phyloP scores from a whole-genome alignment of 1,140 invertebrate genomes.

The Eupeodes corollae region DNA sequence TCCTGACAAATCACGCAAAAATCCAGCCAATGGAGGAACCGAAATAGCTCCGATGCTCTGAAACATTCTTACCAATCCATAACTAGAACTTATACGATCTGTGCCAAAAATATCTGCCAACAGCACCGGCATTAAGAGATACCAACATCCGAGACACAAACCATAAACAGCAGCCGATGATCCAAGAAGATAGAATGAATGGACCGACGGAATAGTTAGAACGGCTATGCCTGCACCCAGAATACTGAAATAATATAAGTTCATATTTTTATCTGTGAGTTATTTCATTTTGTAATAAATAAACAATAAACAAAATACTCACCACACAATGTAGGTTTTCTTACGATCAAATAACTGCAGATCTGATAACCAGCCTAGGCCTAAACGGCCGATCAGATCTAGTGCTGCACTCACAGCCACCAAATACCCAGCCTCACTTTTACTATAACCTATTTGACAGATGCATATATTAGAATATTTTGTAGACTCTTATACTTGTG shows the following conservation, averaged over 20 bases:
- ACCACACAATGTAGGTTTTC: conserved; percentile 61
- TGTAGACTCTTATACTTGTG: too few relatives aligned
- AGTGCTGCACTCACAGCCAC: conserved; percentile 60
- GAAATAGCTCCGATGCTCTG: conserved; percentile 62
- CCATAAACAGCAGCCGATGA: conserved; percentile 51
- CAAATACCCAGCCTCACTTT: conserved; percentile 54
- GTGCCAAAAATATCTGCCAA: conserved; percentile 60
- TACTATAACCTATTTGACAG: conserved; percentile 55
- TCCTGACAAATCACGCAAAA: conserved; percentile 54
- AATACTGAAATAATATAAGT: conserved; percentile 52
- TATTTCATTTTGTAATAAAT: too few relatives aligned
- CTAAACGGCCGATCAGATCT: conserved; percentile 55
- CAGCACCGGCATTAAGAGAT: conserved; percentile 58
- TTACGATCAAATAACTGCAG: conserved; percentile 55
- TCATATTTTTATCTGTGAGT: too few relatives aligned
- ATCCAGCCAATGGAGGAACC: conserved; percentile 55
- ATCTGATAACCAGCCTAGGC: conserved; percentile 58
- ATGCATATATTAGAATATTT: too few relatives aligned
- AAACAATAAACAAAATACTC: conserved; percentile 6
- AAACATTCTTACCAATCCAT: conserved; percentile 61
- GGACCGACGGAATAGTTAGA: conserved; percentile 50
- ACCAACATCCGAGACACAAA: conserved; percentile 61
- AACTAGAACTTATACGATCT: conserved; percentile 59
- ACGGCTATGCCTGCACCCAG: conserved; percentile 55
- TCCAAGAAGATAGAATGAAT: conserved; percentile 50